phyloP scores from a whole-genome alignment of 2,888 invertebrate species.

The Drosophila bunnanda region DNA sequence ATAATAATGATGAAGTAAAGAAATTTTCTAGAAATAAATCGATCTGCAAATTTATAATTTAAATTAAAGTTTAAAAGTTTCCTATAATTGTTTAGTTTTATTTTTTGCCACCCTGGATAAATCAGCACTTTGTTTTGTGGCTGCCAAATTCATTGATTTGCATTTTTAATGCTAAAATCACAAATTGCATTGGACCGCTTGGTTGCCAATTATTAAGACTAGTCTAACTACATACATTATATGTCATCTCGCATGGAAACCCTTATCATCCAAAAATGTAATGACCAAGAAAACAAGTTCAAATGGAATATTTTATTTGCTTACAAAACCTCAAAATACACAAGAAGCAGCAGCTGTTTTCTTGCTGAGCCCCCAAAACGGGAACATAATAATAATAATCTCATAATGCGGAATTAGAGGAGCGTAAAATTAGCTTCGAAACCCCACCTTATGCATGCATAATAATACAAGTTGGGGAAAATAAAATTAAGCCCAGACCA shows the following conservation, averaged over 20 bases:
- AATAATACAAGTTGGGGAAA: constrained; percentile 43
- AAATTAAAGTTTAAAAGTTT: no score
- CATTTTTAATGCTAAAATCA: constrained; percentile 27
- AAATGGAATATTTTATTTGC: constrained; percentile 18
- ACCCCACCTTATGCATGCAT: constrained; percentile 27
- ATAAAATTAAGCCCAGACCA: constrained; percentile 53
- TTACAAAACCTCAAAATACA: constrained; percentile 7
- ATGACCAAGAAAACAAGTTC: constrained; percentile 11
- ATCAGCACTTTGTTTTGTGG: constrained; percentile 43
- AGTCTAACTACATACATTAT: neutral
- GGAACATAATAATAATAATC: constrained; percentile 45
- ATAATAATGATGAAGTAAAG: neutral
- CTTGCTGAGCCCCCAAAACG: constrained; percentile 13
- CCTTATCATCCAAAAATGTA: neutral
- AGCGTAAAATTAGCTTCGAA: constrained; percentile 66
- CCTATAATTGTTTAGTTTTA: no score
- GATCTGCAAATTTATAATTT: neutral
- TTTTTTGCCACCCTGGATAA: neutral
- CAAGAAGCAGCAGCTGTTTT: constrained; percentile 5
- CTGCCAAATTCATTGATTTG: constrained; percentile 31
- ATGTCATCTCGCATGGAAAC: neutral
- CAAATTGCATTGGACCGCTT: constrained; percentile 1
- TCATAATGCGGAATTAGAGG: constrained; percentile 63
- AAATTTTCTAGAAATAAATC: neutral
- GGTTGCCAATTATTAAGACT: constrained; percentile 12